These are phyloP conservation scores for Jacana jacana DNA, from an alignment of 2,113 vertebrate genomes.

Conservation along the genomic window DNA sequence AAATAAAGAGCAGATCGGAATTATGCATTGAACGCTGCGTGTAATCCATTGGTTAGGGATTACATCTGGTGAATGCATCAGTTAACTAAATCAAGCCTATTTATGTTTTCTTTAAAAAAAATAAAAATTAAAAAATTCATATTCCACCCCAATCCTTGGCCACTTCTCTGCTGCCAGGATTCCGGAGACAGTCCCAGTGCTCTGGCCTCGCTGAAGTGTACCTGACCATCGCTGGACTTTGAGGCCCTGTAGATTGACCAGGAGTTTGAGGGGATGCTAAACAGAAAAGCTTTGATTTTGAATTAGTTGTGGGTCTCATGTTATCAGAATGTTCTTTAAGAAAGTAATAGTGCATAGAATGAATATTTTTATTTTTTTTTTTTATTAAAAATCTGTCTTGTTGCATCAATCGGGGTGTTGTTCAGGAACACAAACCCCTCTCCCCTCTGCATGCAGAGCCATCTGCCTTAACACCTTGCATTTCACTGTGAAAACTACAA, in stretches of 20 bases:
- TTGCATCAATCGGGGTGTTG: neutral
- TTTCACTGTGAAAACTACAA: neutral
- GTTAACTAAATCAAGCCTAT: neutral
- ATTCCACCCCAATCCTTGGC: neutral
- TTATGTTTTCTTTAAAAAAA: neutral
- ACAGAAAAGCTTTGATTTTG: neutral
- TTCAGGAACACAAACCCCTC: neutral
- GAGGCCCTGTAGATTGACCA: neutral
- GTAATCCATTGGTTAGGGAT: slow-evolving; percentile 48
- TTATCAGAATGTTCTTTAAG: neutral
- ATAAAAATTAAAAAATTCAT: neutral
- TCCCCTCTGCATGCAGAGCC: accelerated
- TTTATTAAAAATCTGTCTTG: neutral
- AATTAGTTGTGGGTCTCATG: neutral
- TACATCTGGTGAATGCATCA: slow-evolving; percentile 44
- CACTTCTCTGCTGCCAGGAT: neutral
- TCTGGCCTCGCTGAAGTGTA: neutral
- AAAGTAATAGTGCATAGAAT: neutral
- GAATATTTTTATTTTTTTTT: accelerated
- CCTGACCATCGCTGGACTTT: neutral
- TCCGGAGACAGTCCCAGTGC: neutral
- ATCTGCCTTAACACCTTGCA: neutral
- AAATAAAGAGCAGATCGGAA: slow-evolving; percentile 39
- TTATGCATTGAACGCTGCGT: slow-evolving; percentile 17
- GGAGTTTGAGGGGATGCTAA: neutral